Percentiles rank a stretch among this genome's conserved stretches.
Evolutionary conservation across 2,888 invertebrate genomes (phyloP).

Genomic region (Cylindroiulus punctatus): DNA sequence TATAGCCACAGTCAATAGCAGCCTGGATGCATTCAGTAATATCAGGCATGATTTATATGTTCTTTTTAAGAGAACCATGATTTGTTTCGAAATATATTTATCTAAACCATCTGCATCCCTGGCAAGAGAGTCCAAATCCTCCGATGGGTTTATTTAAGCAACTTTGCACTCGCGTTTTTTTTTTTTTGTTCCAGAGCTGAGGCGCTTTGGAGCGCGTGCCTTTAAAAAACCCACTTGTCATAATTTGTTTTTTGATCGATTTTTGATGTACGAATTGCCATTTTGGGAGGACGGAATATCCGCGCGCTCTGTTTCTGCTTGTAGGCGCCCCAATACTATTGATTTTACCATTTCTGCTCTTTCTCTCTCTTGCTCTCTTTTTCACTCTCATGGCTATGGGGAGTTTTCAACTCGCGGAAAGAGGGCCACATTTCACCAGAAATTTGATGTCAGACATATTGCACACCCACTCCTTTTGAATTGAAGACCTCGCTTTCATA

Average conservation of each 20-base stretch:
- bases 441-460: constrained; percentile 11
- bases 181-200: background rate
- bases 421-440: background rate
- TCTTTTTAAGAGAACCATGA: too few species aligned
- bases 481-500: constrained; percentile 3
- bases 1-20: too few species aligned
- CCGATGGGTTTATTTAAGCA: background rate
- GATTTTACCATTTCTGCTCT: constrained; percentile 5
- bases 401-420: background rate
- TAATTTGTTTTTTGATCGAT: constrained; percentile 18
- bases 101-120: background rate
- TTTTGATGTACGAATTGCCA: constrained; percentile 2
- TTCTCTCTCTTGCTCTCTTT: background rate
- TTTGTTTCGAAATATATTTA: background rate
- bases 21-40: too few species aligned
- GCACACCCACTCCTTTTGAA: background rate
- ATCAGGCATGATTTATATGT: too few species aligned
- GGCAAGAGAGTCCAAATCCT: background rate
- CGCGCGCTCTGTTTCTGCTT: background rate
- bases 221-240: background rate
- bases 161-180: background rate
- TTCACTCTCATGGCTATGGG: background rate
- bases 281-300: background rate
- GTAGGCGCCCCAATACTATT: constrained; percentile 8
- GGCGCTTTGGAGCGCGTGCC: background rate